Conservation (phyloP, 2,888 invertebrate species). For the Melinopterus prodromus region DNA sequence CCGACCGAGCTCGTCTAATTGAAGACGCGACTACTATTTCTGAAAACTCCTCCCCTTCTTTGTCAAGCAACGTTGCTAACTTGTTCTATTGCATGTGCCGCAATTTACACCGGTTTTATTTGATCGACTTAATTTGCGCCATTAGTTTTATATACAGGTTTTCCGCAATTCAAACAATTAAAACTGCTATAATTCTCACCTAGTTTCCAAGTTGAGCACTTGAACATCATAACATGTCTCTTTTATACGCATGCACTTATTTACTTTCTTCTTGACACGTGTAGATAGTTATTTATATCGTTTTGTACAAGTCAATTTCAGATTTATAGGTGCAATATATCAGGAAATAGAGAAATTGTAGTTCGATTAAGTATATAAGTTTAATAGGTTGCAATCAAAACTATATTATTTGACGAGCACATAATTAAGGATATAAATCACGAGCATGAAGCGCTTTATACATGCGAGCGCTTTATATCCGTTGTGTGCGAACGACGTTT, state of each 20-base stretch:
- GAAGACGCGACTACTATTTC: neutral
- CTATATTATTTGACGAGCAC: no score
- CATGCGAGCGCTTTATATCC: no score
- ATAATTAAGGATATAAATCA: no score
- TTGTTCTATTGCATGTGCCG: neutral
- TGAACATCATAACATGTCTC: neutral
- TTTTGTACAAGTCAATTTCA: neutral
- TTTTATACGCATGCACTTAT: neutral
- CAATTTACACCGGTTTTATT: neutral
- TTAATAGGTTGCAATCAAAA: neutral
- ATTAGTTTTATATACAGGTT: neutral
- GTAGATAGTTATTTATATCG: neutral
- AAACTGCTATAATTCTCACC: neutral
- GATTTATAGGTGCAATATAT: neutral
- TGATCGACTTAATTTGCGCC: neutral
- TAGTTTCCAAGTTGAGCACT: neutral
- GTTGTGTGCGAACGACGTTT: no score
- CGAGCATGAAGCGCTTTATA: no score
- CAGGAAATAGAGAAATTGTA: neutral
- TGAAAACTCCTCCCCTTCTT: neutral
- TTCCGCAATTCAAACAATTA: neutral
- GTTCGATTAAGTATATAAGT: neutral
- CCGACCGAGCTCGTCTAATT: neutral
- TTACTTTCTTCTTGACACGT: constrained; percentile 4
- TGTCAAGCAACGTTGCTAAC: neutral